phyloP scores from a whole-genome alignment of 2,888 invertebrate genomes.

The Stenodera caucasica region DNA sequence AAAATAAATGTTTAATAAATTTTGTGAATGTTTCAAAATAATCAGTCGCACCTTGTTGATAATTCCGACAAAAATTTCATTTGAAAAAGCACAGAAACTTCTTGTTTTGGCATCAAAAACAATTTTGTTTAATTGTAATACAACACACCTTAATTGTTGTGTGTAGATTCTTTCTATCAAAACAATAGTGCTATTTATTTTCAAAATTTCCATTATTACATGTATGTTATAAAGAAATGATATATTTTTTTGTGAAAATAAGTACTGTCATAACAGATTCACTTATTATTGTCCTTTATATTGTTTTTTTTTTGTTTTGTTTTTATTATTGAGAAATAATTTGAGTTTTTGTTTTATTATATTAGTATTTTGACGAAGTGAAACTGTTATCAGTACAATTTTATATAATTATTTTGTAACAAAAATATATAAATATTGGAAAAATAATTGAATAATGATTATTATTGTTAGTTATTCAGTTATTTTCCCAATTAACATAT shows the following conservation, averaged over 20 bases:
- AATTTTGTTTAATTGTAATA: too few relatives aligned
- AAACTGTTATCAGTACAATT: constrained; percentile 19
- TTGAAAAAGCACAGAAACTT: too few relatives aligned
- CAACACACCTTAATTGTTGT: too few relatives aligned
- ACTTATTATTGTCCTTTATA: constrained; percentile 7
- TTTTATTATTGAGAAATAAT: background rate
- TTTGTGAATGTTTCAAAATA: background rate
- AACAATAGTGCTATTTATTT: constrained; percentile 7
- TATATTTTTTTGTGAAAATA: constrained; percentile 19
- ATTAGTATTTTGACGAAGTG: too few relatives aligned
- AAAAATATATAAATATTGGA: constrained; percentile 7
- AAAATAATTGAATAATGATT: constrained; percentile 14
- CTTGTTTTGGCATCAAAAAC: too few relatives aligned
- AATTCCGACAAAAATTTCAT: too few relatives aligned
- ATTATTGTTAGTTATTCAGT: constrained; percentile 13
- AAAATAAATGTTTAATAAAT: too few relatives aligned
- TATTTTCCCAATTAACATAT: constrained; percentile 11
- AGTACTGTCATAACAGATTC: constrained; percentile 20
- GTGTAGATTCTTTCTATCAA: too few relatives aligned
- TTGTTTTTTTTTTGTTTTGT: constrained; percentile 10
- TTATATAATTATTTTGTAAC: constrained; percentile 2
- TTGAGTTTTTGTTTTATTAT: constrained; percentile 11
- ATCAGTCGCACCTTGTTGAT: background rate
- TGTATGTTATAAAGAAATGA: constrained; percentile 20
- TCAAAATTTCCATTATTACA: too few relatives aligned